Percentiles rank a stretch among this genome's conserved stretches.
Conservation (phyloP, 2,888 invertebrate genomes). For the Tetragnatha montana region DNA sequence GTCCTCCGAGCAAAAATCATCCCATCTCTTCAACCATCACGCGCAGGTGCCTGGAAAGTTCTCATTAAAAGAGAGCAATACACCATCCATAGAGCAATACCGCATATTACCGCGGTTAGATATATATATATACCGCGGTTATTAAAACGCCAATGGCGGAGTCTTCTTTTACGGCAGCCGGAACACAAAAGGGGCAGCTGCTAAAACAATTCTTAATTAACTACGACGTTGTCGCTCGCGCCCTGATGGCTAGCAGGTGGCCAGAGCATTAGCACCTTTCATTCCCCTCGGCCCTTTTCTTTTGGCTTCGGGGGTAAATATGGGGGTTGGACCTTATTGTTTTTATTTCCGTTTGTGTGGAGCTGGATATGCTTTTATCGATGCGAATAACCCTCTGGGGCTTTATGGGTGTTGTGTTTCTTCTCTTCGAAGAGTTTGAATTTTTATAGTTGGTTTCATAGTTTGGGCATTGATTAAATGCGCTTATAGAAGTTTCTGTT, state of each 20-base stretch:
- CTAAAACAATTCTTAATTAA: neutral
- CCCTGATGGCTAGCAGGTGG: neutral
- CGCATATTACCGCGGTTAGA: no score
- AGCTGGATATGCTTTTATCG: no score
- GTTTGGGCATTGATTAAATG: no score
- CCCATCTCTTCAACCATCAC: neutral
- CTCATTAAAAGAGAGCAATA: neutral
- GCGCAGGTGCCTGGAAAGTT: neutral
- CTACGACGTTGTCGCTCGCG: neutral
- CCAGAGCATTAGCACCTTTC: neutral
- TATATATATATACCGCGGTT: neutral
- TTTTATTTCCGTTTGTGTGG: no score
- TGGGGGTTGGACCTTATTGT: no score
- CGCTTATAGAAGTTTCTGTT: no score
- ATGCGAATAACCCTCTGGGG: no score
- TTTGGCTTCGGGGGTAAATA: neutral
- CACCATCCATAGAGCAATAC: neutral
- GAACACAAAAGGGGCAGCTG: neutral
- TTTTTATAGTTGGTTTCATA: no score
- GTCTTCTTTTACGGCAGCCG: neutral
- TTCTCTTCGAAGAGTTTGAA: no score
- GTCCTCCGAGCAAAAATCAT: neutral
- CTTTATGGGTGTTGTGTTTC: no score
- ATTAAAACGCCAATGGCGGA: neutral
- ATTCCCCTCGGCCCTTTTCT: neutral